These are phyloP conservation scores for Graptemys geographica DNA, from an alignment of 2,797 vertebrate species.

Conservation along the genomic window DNA sequence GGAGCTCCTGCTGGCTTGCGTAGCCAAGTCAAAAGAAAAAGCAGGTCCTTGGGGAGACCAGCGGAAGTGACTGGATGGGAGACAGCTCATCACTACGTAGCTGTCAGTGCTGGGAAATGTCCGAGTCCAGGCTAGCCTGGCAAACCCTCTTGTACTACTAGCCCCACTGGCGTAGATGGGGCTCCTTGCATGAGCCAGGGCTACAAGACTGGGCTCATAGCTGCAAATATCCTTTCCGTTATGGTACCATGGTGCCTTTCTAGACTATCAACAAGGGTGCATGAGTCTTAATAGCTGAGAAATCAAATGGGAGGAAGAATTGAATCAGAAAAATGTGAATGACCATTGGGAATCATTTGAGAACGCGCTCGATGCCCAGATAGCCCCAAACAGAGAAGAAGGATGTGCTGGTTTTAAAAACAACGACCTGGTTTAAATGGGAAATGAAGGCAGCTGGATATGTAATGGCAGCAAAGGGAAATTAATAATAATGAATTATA, in stretches of 20 bases:
- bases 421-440: neutral
- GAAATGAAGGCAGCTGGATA: too few species aligned
- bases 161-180: neutral
- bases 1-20: neutral
- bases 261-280: neutral
- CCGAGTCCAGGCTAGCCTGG: neutral
- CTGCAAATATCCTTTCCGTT: neutral
- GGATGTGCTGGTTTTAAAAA: too few species aligned
- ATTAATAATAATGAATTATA: neutral
- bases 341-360: neutral
- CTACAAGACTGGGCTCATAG: neutral
- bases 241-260: neutral
- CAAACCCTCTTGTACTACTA: neutral
- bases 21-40: too few species aligned
- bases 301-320: neutral
- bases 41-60: neutral
- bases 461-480: too few species aligned
- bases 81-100: neutral
- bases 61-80: neutral
- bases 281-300: neutral
- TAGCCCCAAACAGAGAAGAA: too few species aligned
- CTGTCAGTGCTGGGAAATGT: neutral
- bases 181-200: neutral
- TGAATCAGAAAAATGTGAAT: neutral
- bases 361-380: too few species aligned